phyloP scores from a whole-genome alignment of 2,888 invertebrate species.

The Sthenelais limicola region DNA sequence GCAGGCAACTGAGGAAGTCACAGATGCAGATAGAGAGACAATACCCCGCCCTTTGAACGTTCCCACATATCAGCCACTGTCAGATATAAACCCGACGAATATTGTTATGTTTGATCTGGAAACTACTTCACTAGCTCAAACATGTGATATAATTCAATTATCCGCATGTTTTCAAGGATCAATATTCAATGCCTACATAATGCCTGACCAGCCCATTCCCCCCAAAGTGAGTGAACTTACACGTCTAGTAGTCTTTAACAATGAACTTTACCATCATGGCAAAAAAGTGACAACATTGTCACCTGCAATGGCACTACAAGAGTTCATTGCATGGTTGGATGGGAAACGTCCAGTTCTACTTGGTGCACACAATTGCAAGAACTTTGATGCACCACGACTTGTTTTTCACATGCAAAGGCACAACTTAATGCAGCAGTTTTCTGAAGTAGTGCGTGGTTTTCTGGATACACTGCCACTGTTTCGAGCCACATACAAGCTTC shows the following conservation, averaged over 20 bases:
- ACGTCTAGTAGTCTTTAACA: background rate
- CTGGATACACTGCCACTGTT: background rate
- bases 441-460: background rate
- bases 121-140: slow-evolving; percentile 6
- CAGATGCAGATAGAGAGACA: background rate
- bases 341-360: background rate
- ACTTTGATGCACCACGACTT: background rate
- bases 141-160: background rate
- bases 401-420: background rate
- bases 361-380: background rate
- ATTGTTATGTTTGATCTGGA: slow-evolving; percentile 14
- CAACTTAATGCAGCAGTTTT: background rate
- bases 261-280: background rate
- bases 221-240: slow-evolving; percentile 10
- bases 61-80: background rate
- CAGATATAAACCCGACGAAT: background rate
- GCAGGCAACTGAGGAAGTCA: background rate
- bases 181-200: background rate
- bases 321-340: slow-evolving; percentile 1
- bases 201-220: slow-evolving; percentile 14
- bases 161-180: background rate
- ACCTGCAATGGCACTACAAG: background rate
- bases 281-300: background rate
- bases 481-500: background rate
- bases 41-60: background rate